phyloP scores from a whole-genome alignment of 2,888 invertebrate genomes.

The Drosophila antonietae region DNA sequence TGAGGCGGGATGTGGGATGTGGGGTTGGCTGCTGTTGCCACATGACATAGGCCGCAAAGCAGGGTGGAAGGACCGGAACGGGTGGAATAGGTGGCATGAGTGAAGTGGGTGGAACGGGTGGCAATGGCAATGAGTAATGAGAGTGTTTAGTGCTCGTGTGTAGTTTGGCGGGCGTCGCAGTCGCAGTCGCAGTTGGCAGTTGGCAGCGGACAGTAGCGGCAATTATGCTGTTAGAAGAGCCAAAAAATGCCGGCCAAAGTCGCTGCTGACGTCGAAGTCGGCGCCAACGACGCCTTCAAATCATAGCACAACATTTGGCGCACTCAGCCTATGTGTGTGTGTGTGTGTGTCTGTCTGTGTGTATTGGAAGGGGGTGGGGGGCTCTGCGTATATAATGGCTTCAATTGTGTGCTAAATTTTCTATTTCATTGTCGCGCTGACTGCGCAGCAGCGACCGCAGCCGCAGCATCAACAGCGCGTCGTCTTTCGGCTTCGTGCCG shows the following conservation, averaged over 20 bases:
- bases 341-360: conserved; percentile 31
- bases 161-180: conserved; percentile 63
- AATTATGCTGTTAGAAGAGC: conserved; percentile 22
- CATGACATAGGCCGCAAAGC: conserved; percentile 38
- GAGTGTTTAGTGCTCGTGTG: conserved; percentile 72
- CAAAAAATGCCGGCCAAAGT: conserved; percentile 28
- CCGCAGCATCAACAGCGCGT: conserved; percentile 15
- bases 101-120: conserved; percentile 4
- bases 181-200: not conserved
- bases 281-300: conserved; percentile 31
- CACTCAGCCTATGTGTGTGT: conserved; percentile 44
- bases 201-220: conserved; percentile 15
- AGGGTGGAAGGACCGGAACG: not conserved
- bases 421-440: conserved; percentile 69
- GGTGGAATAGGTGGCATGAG: not conserved
- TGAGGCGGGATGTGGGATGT: not conserved
- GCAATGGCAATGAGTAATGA: conserved; percentile 69
- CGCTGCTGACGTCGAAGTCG: conserved; percentile 15
- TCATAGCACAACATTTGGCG: conserved; percentile 63
- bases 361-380: not conserved
- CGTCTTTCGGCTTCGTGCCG: conserved; percentile 48
- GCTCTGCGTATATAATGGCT: conserved; percentile 53
- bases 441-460: conserved; percentile 34
- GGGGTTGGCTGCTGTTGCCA: conserved; percentile 11
- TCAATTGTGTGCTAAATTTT: conserved; percentile 79